phyloP scores from a whole-genome alignment of 2,888 invertebrate genomes.

The Hydrotaea diabolus region DNA sequence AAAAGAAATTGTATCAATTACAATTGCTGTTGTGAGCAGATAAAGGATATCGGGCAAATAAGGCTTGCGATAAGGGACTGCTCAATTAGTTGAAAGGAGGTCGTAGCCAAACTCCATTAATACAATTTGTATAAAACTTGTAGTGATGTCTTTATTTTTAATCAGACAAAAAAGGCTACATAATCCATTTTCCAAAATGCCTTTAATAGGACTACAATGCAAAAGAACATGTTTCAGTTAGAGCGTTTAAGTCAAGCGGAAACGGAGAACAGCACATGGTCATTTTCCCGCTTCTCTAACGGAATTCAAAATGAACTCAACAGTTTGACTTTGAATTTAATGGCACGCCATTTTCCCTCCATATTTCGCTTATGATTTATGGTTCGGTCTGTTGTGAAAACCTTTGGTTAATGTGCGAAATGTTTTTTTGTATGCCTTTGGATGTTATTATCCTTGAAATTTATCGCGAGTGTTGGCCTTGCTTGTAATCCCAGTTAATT shows the following conservation, averaged over 20 bases:
- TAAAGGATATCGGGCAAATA: no score
- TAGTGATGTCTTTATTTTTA: neutral
- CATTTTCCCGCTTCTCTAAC: neutral
- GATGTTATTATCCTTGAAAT: conserved; percentile 6
- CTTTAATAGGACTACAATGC: no score
- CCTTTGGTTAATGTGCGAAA: conserved; percentile 11
- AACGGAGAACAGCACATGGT: neutral
- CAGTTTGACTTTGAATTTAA: neutral
- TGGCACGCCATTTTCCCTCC: neutral
- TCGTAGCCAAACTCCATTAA: neutral
- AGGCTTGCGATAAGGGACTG: no score
- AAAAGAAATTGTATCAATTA: no score
- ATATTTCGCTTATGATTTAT: neutral
- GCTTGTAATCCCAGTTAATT: conserved; percentile 73
- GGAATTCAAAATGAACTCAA: neutral
- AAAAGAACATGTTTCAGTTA: neutral
- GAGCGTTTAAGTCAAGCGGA: neutral
- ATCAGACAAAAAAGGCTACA: neutral
- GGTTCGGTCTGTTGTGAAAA: neutral
- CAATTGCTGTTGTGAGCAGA: no score
- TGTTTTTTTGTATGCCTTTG: neutral
- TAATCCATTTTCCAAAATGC: neutral
- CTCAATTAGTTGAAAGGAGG: no score
- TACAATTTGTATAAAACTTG: neutral
- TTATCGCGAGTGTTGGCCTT: neutral